Percentiles rank a stretch among this genome's conserved stretches.
Evolutionary conservation across 2,113 vertebrate species (phyloP).

Genomic region (Gopherus flavomarginatus): DNA sequence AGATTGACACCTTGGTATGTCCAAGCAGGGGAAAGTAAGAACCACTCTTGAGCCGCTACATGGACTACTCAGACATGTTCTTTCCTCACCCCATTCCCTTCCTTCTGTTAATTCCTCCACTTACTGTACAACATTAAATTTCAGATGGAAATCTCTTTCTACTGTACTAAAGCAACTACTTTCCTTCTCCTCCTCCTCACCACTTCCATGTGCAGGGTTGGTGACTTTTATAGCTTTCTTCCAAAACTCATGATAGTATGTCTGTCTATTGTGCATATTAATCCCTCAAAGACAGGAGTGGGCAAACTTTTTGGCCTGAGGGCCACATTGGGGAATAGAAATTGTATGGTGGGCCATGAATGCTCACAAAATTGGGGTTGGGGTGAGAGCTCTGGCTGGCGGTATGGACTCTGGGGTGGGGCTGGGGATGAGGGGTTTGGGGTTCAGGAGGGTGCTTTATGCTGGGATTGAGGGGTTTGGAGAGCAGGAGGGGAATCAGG

Average conservation of each 20-base stretch:
- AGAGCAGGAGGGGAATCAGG: too few species aligned
- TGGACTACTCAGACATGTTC: not conserved
- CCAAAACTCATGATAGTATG: not conserved
- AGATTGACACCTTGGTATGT: not conserved
- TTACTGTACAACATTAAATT: not conserved
- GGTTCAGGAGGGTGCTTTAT: too few species aligned
- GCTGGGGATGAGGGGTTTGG: too few species aligned
- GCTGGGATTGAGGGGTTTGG: too few species aligned
- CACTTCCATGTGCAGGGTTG: not conserved
- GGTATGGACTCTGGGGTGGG: too few species aligned
- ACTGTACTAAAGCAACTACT: not conserved
- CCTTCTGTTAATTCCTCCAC: rapidly evolving
- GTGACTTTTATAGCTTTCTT: not conserved
- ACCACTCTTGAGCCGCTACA: not conserved
- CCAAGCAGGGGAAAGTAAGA: not conserved
- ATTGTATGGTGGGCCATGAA: too few species aligned
- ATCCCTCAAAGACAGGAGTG: not conserved
- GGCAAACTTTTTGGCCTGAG: too few species aligned
- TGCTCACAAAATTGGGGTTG: too few species aligned
- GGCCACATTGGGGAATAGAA: too few species aligned
- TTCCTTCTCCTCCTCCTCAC: not conserved
- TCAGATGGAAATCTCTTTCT: not conserved
- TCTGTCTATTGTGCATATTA: not conserved
- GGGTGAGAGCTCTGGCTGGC: too few species aligned
- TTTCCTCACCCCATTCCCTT: not conserved